Evolutionary conservation across 2,113 vertebrate genomes (phyloP), one percentile per base, ranked within the genome.

Genomic region (Pantherophis guttatus): DNA sequence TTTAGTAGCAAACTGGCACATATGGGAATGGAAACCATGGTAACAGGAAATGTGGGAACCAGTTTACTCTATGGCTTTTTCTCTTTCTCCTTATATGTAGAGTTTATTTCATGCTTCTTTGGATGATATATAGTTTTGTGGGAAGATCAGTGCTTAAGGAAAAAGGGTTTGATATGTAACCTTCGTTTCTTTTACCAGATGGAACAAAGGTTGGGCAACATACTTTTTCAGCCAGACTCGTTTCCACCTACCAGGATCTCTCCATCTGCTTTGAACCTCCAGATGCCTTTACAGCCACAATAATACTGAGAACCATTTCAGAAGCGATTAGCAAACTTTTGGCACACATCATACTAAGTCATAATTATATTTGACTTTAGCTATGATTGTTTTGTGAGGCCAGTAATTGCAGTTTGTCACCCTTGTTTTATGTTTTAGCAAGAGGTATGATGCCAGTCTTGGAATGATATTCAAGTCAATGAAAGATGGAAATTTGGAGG

Each of bases 21-120:
- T 29, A 92, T 95, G 94, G 29, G 92, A 94, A 90, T 70, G 93
- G 96, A 95, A 97, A 96, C 97, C 95, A 97, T 96, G 94, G 97
- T 88, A 97, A 97, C 96, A 65, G 95, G 93, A 95, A 95, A 94
- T 89, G 23, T 91, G 55, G 81, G 93, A 94, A 91, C 89, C 87
- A 93, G 94, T 94, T 96, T 94, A 91, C 92, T 19, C 86, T 95
- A 95, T 95, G 96, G 94, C 91, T 93, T 95, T 94, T 95, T 94
- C 44, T 90, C 11, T 33, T 44, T 59, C 24, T 29, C 39, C 94
- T 94, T 94, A 33, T 33, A 86, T 12, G 33, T 1, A 48, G 3
- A 10, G 13, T 29, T 93, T 87, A 6, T 70, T 93, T 92, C 90
- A 94, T 92, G 94, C 65, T 93, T 95, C 93, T 94, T 95, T 94